Evolutionary conservation across 2,113 vertebrate species (phyloP).

Genomic region (Theropithecus gelada): DNA sequence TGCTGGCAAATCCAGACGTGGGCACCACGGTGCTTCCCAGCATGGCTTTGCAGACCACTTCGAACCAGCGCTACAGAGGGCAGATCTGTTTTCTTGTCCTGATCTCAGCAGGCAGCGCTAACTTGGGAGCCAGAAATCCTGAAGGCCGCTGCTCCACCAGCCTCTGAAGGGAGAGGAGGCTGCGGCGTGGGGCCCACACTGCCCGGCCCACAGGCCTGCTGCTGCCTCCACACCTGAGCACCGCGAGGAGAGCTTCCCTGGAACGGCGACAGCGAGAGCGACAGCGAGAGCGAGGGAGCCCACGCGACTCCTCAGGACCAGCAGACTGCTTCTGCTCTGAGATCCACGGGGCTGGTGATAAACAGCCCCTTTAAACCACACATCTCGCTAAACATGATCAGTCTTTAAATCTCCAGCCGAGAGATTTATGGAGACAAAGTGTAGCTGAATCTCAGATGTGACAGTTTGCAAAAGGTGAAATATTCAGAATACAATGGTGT

Average conservation of each 20-base stretch:
- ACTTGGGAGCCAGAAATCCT: not conserved
- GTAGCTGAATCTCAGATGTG: conserved; percentile 42
- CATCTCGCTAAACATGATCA: conserved; percentile 49
- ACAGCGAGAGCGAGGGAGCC: rapidly evolving
- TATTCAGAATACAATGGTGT: conserved; percentile 68
- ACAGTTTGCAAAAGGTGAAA: conserved; percentile 72
- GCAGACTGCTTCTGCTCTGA: not conserved
- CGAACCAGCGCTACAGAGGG: not conserved
- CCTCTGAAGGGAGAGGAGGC: not conserved
- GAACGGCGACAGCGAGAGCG: not conserved
- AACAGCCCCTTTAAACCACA: conserved; percentile 34
- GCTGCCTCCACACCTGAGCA: rapidly evolving
- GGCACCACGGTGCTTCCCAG: not conserved
- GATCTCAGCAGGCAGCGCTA: not conserved
- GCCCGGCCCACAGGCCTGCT: rapidly evolving
- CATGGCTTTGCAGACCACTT: not conserved
- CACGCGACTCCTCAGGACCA: rapidly evolving
- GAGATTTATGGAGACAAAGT: conserved; percentile 69
- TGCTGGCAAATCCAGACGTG: not conserved
- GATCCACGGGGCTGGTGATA: not conserved
- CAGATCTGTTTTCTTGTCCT: not conserved
- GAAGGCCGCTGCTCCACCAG: not conserved
- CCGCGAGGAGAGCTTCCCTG: rapidly evolving
- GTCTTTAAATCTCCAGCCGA: conserved; percentile 57
- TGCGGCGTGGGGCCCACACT: rapidly evolving